These are phyloP conservation scores for Euwallacea similis DNA, from an alignment of 1,140 invertebrate genomes.

Conservation along the genomic window DNA sequence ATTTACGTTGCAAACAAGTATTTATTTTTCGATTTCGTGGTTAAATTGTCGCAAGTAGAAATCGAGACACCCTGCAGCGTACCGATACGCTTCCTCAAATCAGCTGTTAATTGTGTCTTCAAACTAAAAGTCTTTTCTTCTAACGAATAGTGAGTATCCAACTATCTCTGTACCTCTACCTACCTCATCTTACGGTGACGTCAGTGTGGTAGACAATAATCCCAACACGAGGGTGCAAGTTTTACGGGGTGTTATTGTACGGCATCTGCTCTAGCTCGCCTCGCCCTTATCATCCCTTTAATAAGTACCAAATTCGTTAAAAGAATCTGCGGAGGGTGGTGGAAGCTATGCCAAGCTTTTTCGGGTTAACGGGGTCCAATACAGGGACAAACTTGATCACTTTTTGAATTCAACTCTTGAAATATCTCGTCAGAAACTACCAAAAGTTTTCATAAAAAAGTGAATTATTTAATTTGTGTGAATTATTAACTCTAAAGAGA, in stretches of 20 bases:
- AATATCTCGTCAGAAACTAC: background rate
- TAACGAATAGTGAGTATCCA: too few species aligned
- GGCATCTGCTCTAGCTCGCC: slow-evolving; percentile 28
- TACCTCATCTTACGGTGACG: slow-evolving; percentile 29
- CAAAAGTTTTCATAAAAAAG: background rate
- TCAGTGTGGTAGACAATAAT: slow-evolving; percentile 42
- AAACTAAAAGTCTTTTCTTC: too few species aligned
- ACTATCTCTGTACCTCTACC: background rate
- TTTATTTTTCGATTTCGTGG: too few species aligned
- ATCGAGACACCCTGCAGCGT: too few species aligned
- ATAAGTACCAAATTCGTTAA: slow-evolving; percentile 30
- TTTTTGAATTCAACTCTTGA: background rate
- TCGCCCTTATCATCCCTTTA: slow-evolving; percentile 3
- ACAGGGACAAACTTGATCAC: background rate
- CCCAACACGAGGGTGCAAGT: slow-evolving; percentile 27
- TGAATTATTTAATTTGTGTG: background rate
- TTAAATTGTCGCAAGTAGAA: too few species aligned
- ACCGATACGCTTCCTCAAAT: too few species aligned
- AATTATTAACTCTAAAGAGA: too few species aligned
- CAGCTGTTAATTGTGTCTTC: too few species aligned
- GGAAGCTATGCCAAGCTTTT: slow-evolving; percentile 14
- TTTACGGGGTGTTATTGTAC: slow-evolving; percentile 36
- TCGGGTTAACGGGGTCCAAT: slow-evolving; percentile 17
- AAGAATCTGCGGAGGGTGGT: slow-evolving; percentile 13
- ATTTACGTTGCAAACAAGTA: too few species aligned